Evolutionary conservation across 2,888 invertebrate genomes (phyloP).

Genomic region (Ormia ochracea): DNA sequence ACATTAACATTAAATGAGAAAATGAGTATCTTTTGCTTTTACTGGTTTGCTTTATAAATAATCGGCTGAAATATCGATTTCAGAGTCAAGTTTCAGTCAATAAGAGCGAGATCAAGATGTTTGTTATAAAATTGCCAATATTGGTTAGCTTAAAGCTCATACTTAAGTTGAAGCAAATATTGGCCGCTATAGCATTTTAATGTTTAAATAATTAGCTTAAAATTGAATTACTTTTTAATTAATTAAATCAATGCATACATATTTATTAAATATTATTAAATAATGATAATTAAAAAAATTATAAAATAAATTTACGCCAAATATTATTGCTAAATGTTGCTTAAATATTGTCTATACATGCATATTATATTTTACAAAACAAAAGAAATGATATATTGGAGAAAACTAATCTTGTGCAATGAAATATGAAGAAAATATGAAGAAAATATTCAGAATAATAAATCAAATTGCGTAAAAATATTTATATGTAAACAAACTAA

Average conservation of each 20-base stretch:
- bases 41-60: too few relatives aligned
- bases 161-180: not conserved
- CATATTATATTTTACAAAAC: constrained; percentile 13
- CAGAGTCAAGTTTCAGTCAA: not conserved
- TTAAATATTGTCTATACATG: constrained; percentile 35
- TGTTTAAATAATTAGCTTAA: constrained; percentile 5
- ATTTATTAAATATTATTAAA: not conserved
- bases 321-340: constrained; percentile 33
- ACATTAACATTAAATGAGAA: too few relatives aligned
- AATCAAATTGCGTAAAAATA: too few relatives aligned
- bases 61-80: not conserved
- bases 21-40: too few relatives aligned
- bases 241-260: constrained; percentile 5
- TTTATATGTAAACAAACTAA: too few relatives aligned
- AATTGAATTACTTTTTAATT: constrained; percentile 34
- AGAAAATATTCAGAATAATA: not conserved
- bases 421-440: too few relatives aligned
- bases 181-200: not conserved
- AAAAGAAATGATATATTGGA: not conserved
- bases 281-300: constrained; percentile 6
- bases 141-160: not conserved
- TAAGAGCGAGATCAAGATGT: not conserved
- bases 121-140: not conserved
- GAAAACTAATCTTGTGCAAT: too few relatives aligned
- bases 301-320: constrained; percentile 23